Evolutionary conservation across 2,113 vertebrate genomes (phyloP).

Genomic region (Ammodytes dubius): DNA sequence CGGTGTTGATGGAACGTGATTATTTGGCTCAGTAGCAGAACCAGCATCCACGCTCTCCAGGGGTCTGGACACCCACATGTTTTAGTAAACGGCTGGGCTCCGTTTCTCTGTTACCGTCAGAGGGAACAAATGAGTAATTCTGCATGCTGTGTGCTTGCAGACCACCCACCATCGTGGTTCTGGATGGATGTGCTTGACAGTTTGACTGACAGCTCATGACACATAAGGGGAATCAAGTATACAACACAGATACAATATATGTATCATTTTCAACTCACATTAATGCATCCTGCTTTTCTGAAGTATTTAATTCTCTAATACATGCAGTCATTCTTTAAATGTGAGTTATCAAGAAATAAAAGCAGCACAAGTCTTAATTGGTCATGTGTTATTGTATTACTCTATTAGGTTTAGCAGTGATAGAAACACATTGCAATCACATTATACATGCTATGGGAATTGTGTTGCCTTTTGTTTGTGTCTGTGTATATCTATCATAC

Average conservation of each 20-base stretch:
- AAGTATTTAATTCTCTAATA: background rate
- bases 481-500: background rate
- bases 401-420: background rate
- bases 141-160: constrained; percentile 36
- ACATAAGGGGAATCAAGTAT: background rate
- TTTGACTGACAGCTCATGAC: constrained; percentile 8
- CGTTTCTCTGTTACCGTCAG: constrained; percentile 57
- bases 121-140: constrained; percentile 72
- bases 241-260: background rate
- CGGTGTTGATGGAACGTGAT: constrained; percentile 50
- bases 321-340: background rate
- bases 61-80: constrained; percentile 67
- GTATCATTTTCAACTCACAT: background rate
- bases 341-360: background rate
- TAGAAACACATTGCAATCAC: background rate
- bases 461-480: background rate
- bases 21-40: constrained; percentile 48
- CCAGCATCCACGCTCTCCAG: constrained; percentile 49
- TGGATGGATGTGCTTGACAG: constrained; percentile 6
- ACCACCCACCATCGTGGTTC: constrained; percentile 49
- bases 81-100: constrained; percentile 60
- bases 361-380: background rate
- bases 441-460: background rate
- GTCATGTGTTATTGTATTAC: background rate
- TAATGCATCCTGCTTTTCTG: background rate